Evolutionary conservation across 2,797 vertebrate genomes (phyloP), one percentile per base, ranked within the genome.

Genomic region (Discoglossus pictus): DNA sequence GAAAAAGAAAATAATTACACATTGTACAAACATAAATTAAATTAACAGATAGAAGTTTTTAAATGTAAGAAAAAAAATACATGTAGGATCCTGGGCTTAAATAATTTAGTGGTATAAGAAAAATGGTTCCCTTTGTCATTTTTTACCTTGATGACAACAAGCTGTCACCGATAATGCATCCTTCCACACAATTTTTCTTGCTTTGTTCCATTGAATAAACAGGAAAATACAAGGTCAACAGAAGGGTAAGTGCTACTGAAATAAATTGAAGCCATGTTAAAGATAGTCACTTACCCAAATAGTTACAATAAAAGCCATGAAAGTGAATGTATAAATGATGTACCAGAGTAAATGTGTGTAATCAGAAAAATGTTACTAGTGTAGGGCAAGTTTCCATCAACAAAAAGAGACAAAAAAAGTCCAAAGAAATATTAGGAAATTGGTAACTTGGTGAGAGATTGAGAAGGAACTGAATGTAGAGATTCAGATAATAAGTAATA

Each of bases 111-210:
- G 42, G 58, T 43, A 31, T 62, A 27, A 56, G 46, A 71, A 63
- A 15, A 39, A 50, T 44, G 36, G 31, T 23, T 35, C 18, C 4
- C 44, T 31, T 48, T 24, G 43, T 58, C 36, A 64, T 56, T 64
- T 50, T 18, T 42, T 38, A 63, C 31, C 42, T 58, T 63, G 43
- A 69, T 62, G 60, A 61, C 44, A 63, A 31, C 48, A 70, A 62
- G 43, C 53, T 58, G 68, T 52, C 68, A 64, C 68, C 44, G 44
- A 56, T 71, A 71, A 71, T 71, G 68, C 51, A 44, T 21, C 40
- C 3, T 3, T 59, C 20, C 17, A 44, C 36, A 4, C 68, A 17
- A 71, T 71, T 63, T 63, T 56, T 63, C 60, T 63, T 63, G 13
- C 60, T 59, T 64, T 64, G 38, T 71, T 64, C 68, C 68, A 64